Conservation (phyloP, 2,888 invertebrate genomes). For the Unio pictorum region DNA sequence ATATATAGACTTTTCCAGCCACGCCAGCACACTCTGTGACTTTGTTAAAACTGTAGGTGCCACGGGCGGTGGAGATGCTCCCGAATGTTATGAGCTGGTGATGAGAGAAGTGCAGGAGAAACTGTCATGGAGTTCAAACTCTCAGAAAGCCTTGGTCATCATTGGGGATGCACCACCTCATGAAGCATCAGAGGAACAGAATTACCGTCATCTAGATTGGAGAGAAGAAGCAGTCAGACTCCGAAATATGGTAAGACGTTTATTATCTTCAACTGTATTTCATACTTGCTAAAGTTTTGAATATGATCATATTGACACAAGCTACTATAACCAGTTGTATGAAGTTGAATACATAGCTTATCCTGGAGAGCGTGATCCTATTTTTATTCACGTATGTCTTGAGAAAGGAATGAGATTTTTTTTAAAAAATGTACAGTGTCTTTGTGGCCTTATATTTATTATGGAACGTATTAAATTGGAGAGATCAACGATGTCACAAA, state of each 20-base stretch:
- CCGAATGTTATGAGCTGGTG: slow-evolving; percentile 59
- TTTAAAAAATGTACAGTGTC: no score
- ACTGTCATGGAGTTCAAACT: slow-evolving; percentile 45
- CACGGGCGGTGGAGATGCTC: slow-evolving; percentile 45
- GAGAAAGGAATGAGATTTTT: no score
- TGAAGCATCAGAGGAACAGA: slow-evolving; percentile 13
- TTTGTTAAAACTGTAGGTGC: slow-evolving; percentile 17
- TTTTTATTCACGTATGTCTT: no score
- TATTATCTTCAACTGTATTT: no score
- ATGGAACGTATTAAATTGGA: no score
- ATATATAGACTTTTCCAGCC: slow-evolving; percentile 18
- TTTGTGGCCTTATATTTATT: no score
- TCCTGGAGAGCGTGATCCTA: no score
- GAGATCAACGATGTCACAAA: no score
- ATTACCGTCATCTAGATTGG: slow-evolving; percentile 48
- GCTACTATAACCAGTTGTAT: no score
- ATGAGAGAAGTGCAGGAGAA: slow-evolving; percentile 47
- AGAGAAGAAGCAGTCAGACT: slow-evolving; percentile 32
- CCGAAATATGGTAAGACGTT: slow-evolving; percentile 23
- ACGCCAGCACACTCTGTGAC: slow-evolving; percentile 14
- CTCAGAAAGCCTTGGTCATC: slow-evolving; percentile 49
- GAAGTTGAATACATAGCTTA: no score
- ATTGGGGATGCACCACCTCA: slow-evolving; percentile 50
- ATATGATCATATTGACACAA: no score
- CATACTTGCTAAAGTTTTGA: no score